These are phyloP conservation scores for Paramormyrops kingsleyae DNA, from an alignment of 2,113 vertebrate species.

Conservation along the genomic window DNA sequence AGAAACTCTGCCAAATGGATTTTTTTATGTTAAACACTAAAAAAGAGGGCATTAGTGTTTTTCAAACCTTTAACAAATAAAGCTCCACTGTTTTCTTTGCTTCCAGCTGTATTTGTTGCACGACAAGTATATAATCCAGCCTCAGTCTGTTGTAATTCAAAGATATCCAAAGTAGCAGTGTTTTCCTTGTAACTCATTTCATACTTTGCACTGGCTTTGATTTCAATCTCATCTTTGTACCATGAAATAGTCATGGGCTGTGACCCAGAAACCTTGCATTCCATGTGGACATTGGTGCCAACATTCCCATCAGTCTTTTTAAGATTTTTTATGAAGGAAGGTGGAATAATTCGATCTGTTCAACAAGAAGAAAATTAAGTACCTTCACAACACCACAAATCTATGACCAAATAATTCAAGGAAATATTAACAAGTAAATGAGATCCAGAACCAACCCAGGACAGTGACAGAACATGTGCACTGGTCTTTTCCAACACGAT, in stretches of 20 bases:
- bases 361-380: slow-evolving; percentile 49
- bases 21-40: too few relatives aligned
- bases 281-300: slow-evolving; percentile 63
- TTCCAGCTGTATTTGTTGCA: slow-evolving; percentile 86
- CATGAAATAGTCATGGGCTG: slow-evolving; percentile 84
- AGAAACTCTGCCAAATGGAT: too few relatives aligned
- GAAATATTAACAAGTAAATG: neutral
- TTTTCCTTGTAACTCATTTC: slow-evolving; percentile 76
- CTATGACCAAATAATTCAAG: neutral
- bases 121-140: slow-evolving; percentile 85
- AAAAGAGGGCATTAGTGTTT: slow-evolving; percentile 22
- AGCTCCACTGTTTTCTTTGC: slow-evolving; percentile 83
- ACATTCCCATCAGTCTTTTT: slow-evolving; percentile 80
- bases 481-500: slow-evolving; percentile 86
- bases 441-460: slow-evolving; percentile 72
- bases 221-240: slow-evolving; percentile 86
- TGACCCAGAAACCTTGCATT: slow-evolving; percentile 91
- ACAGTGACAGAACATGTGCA: slow-evolving; percentile 84
- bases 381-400: neutral
- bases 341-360: slow-evolving; percentile 90
- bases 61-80: slow-evolving; percentile 87
- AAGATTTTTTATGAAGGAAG: slow-evolving; percentile 85
- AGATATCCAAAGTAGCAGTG: slow-evolving; percentile 75
- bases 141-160: slow-evolving; percentile 69
- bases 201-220: slow-evolving; percentile 68